These are phyloP conservation scores for Theocolax elegans DNA, from an alignment of 1,140 invertebrate species.

Conservation along the genomic window DNA sequence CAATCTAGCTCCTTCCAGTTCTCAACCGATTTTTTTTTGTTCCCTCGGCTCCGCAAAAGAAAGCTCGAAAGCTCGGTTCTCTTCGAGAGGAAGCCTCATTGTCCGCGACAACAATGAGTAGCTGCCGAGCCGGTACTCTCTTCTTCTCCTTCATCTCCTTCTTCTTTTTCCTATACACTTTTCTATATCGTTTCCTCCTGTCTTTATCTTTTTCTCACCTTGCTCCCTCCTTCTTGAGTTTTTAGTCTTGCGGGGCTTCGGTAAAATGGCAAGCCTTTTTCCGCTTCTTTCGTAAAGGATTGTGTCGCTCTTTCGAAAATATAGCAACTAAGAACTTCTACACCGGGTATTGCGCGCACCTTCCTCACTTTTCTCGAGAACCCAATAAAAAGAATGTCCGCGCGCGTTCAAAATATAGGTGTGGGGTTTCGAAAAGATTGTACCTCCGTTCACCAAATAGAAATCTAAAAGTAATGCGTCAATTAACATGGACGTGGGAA, in stretches of 20 bases:
- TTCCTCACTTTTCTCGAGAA: too few species aligned
- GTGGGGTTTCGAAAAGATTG: too few species aligned
- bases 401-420: too few species aligned
- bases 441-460: too few species aligned
- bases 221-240: conserved; percentile 23
- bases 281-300: not conserved
- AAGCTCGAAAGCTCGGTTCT: conserved; percentile 20
- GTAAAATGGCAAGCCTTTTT: conserved; percentile 26
- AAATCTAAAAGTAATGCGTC: too few species aligned
- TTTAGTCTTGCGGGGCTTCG: conserved; percentile 30
- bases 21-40: not conserved
- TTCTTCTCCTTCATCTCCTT: not conserved
- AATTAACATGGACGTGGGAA: too few species aligned
- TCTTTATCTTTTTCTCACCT: not conserved
- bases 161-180: not conserved
- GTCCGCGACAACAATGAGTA: conserved; percentile 39
- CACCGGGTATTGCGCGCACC: too few species aligned
- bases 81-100: conserved; percentile 32
- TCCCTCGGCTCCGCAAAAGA: conserved; percentile 8
- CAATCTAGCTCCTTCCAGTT: conserved; percentile 16
- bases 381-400: too few species aligned
- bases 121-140: conserved; percentile 4
- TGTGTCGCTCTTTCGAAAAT: conserved; percentile 27
- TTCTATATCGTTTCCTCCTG: not conserved
- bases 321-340: conserved; percentile 12